A percentile compares a stretch with the other conserved stretches of the same genome.
These are phyloP conservation scores for Lutjanus campechanus DNA, from an alignment of 2,797 vertebrate species.

Conservation along the genomic window DNA sequence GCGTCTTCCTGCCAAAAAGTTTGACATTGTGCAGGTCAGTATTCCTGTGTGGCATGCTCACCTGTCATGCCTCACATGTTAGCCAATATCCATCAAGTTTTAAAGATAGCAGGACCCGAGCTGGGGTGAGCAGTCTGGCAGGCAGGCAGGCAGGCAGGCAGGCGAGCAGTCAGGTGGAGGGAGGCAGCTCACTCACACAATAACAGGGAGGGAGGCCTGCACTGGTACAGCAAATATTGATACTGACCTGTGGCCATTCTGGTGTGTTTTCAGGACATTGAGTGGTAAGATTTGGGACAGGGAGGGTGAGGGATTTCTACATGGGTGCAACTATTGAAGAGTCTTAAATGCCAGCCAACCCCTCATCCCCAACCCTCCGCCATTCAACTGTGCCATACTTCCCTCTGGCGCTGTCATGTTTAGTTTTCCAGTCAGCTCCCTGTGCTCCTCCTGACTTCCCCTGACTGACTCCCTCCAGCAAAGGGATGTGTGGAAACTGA, in stretches of 20 bases:
- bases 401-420: conserved; percentile 66
- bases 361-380: not conserved
- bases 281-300: conserved; percentile 29
- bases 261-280: conserved; percentile 51
- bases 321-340: conserved; percentile 38
- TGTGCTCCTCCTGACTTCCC: conserved; percentile 39
- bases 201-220: conserved; percentile 44
- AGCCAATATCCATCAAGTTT: conserved; percentile 33
- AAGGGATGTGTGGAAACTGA: conserved; percentile 66
- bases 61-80: conserved; percentile 46
- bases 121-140: conserved; percentile 13
- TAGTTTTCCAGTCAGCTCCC: conserved; percentile 75
- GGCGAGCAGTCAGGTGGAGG: not conserved
- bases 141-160: conserved; percentile 18
- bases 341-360: conserved; percentile 23
- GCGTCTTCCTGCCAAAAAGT: conserved; percentile 2
- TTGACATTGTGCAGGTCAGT: conserved; percentile 41
- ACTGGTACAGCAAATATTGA: conserved; percentile 71
- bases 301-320: conserved; percentile 33
- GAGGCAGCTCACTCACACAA: conserved; percentile 42
- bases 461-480: conserved; percentile 40
- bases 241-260: conserved; percentile 52
- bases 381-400: conserved; percentile 45
- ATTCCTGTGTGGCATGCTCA: conserved; percentile 40
- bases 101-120: conserved; percentile 48